phyloP scores from a whole-genome alignment of 2,113 vertebrate genomes.

The Speoplatyrhinus poulsoni region DNA sequence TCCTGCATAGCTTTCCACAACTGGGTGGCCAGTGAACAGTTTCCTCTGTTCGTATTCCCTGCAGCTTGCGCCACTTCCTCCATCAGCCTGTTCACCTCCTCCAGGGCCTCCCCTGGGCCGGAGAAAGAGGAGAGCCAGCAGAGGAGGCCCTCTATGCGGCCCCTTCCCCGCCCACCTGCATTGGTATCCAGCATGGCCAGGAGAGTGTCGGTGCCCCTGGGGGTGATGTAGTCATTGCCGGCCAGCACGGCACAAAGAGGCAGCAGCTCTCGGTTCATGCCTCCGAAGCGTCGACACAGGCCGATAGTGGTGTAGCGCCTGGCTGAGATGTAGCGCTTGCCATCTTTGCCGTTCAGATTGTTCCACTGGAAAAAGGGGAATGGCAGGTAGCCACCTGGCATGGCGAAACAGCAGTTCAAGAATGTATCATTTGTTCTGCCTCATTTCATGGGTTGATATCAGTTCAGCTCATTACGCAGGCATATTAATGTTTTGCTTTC shows the following conservation, averaged over 20 bases:
- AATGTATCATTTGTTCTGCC: neutral
- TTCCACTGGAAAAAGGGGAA: conserved; percentile 86
- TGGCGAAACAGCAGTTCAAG: conserved; percentile 14
- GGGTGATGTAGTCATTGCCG: conserved; percentile 84
- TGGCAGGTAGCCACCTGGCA: conserved; percentile 83
- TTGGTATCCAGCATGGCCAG: conserved; percentile 57
- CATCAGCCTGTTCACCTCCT: conserved; percentile 52
- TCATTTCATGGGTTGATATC: neutral
- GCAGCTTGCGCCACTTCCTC: conserved; percentile 54
- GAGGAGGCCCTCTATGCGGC: conserved; percentile 81
- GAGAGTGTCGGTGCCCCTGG: conserved; percentile 70
- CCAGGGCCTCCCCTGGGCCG: conserved; percentile 69
- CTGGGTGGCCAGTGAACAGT: conserved; percentile 60
- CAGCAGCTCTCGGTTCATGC: conserved; percentile 75
- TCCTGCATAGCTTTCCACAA: conserved; percentile 80
- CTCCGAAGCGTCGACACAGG: conserved; percentile 81
- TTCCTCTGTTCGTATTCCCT: conserved; percentile 40
- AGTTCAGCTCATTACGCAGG: too few species aligned
- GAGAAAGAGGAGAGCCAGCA: conserved; percentile 83
- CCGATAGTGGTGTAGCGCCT: conserved; percentile 73
- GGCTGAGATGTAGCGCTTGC: conserved; percentile 78
- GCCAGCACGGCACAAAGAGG: conserved; percentile 86
- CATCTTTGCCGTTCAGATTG: conserved; percentile 61
- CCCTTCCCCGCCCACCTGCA: conserved; percentile 44
- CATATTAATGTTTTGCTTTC: too few species aligned